Conservation (phyloP, 1,140 invertebrate genomes). For the Thereuonema tuberculata region DNA sequence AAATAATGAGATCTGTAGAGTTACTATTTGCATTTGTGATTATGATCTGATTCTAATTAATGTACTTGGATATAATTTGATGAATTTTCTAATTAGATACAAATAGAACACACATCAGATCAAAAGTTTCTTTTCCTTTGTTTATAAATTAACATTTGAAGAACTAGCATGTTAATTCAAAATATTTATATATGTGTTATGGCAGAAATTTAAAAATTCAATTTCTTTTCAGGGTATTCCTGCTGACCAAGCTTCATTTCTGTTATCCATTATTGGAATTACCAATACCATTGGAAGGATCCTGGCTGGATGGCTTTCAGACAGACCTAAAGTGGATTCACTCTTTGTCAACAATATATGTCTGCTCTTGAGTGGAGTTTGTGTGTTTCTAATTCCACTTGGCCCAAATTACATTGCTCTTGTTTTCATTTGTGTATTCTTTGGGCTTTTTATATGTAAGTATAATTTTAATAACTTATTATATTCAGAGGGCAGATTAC, state of each 20-base stretch:
- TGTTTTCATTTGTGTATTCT: conserved; percentile 70
- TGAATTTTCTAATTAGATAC: no score
- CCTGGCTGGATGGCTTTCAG: conserved; percentile 39
- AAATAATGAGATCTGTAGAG: no score
- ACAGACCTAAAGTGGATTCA: conserved; percentile 53
- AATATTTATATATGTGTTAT: background rate
- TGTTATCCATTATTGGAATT: conserved; percentile 89
- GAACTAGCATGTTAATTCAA: background rate
- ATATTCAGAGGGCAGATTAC: no score
- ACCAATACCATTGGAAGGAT: conserved; percentile 62
- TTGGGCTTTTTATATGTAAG: conserved; percentile 92
- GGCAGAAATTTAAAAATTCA: background rate
- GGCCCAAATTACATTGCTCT: conserved; percentile 61
- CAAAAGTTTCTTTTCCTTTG: background rate
- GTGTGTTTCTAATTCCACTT: conserved; percentile 70
- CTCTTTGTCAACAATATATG: conserved; percentile 89
- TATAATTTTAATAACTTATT: conserved; percentile 31
- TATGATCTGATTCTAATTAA: no score
- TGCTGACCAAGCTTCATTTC: conserved; percentile 57
- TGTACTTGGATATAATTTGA: no score
- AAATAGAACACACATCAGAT: no score
- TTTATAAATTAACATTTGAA: background rate
- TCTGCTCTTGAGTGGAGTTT: conserved; percentile 71
- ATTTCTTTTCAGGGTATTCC: conserved; percentile 52
- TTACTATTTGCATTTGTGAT: no score